Conservation (phyloP, 2,888 invertebrate genomes). For the Spisula solida region DNA sequence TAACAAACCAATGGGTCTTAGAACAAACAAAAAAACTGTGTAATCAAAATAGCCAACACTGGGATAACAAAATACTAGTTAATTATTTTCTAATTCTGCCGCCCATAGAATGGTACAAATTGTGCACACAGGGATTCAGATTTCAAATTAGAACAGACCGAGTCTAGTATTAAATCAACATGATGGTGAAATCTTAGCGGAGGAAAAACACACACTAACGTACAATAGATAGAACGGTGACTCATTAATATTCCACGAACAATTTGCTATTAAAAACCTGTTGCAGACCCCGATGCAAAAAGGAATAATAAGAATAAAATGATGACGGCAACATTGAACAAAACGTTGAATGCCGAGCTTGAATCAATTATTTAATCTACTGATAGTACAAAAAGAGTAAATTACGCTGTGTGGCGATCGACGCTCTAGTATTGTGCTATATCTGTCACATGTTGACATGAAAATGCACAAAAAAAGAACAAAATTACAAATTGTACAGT, state of each 20-base stretch:
- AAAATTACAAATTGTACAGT: not conserved
- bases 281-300: slow-evolving; percentile 11
- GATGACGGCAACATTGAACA: not conserved
- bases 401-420: not conserved
- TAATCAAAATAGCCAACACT: slow-evolving; percentile 46
- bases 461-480: not conserved
- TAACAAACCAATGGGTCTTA: slow-evolving; percentile 17
- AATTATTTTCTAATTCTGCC: slow-evolving; percentile 51
- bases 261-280: slow-evolving; percentile 21
- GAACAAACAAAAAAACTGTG: slow-evolving; percentile 26
- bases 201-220: not conserved
- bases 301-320: not conserved
- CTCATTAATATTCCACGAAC: not conserved
- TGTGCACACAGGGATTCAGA: slow-evolving; percentile 37
- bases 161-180: slow-evolving; percentile 51
- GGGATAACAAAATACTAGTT: slow-evolving; percentile 46
- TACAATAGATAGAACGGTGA: slow-evolving; percentile 10
- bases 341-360: not conserved
- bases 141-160: slow-evolving; percentile 50
- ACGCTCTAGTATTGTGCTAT: not conserved
- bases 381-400: not conserved
- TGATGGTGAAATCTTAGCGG: slow-evolving; percentile 33
- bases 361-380: not conserved
- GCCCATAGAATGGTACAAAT: slow-evolving; percentile 49
- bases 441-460: not conserved